phyloP scores from a whole-genome alignment of 2,113 vertebrate genomes.

The Cryptomyrus ogoouensis region DNA sequence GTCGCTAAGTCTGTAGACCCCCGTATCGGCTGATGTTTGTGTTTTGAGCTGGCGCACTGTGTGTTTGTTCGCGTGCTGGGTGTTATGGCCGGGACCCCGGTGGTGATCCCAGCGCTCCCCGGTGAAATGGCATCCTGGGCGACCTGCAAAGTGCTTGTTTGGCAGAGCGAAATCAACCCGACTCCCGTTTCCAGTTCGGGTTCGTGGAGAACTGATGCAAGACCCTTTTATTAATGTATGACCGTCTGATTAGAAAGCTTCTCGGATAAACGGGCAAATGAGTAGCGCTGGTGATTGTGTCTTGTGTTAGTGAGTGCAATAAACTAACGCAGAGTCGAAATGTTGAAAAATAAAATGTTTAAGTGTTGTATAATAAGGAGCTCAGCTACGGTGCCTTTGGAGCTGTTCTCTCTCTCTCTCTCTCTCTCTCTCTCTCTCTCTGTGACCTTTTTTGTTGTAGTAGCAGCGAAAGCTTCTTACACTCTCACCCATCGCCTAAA shows the following conservation, averaged over 20 bases:
- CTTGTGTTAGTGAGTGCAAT: background rate
- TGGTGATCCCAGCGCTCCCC: background rate
- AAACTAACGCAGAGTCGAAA: background rate
- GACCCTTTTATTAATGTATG: conserved; percentile 58
- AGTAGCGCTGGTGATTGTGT: background rate
- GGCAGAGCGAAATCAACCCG: conserved; percentile 6
- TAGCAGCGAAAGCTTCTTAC: background rate
- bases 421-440: background rate
- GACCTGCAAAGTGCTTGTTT: background rate
- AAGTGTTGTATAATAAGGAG: background rate
- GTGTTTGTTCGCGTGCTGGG: background rate
- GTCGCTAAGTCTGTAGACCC: background rate
- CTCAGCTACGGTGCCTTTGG: background rate
- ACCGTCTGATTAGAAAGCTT: conserved; percentile 46
- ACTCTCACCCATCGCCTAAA: background rate
- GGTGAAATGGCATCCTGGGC: background rate
- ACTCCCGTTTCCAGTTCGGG: conserved; percentile 50
- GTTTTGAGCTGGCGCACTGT: background rate
- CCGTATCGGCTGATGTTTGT: background rate
- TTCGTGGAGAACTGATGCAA: conserved; percentile 33
- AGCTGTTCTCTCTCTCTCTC: background rate
- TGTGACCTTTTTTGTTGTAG: background rate
- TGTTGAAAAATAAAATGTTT: background rate
- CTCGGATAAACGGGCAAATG: conserved; percentile 7
- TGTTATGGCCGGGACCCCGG: background rate